Conservation (phyloP, 2,113 vertebrate genomes). For the Pan paniscus region DNA sequence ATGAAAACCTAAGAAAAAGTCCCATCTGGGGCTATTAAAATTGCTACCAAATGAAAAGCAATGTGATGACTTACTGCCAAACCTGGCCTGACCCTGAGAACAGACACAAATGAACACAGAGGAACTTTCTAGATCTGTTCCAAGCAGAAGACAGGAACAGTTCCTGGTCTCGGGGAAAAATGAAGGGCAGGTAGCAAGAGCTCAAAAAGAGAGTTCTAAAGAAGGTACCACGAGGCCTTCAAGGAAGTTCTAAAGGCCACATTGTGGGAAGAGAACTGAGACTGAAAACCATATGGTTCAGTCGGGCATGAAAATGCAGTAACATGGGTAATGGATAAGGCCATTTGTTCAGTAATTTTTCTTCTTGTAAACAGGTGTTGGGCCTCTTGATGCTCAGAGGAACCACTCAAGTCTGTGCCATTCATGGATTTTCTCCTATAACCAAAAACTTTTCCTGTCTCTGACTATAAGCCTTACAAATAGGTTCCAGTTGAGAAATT, state of each 20-base stretch:
- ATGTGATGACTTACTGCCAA: background rate
- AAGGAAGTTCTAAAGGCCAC: background rate
- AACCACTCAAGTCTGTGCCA: background rate
- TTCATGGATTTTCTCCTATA: background rate
- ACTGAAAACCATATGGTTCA: background rate
- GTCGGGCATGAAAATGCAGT: background rate
- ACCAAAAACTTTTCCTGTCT: background rate
- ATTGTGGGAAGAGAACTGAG: background rate
- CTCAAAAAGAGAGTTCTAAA: background rate
- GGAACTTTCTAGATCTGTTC: background rate
- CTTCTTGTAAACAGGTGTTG: background rate
- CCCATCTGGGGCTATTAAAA: background rate
- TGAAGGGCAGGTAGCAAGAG: background rate
- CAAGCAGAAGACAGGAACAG: background rate
- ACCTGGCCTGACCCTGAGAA: background rate
- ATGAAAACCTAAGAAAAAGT: background rate
- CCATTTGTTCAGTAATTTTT: background rate
- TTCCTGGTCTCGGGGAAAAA: background rate
- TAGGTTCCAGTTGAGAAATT: background rate
- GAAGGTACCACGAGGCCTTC: background rate
- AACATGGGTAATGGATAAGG: background rate
- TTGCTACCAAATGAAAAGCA: constrained; percentile 50
- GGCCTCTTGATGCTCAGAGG: background rate
- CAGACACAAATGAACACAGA: background rate
- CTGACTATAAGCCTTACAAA: background rate